A percentile compares a stretch with the other conserved stretches of the same genome.
Evolutionary conservation across 1,140 invertebrate genomes (phyloP).

Genomic region (Cataglyphis hispanica): DNA sequence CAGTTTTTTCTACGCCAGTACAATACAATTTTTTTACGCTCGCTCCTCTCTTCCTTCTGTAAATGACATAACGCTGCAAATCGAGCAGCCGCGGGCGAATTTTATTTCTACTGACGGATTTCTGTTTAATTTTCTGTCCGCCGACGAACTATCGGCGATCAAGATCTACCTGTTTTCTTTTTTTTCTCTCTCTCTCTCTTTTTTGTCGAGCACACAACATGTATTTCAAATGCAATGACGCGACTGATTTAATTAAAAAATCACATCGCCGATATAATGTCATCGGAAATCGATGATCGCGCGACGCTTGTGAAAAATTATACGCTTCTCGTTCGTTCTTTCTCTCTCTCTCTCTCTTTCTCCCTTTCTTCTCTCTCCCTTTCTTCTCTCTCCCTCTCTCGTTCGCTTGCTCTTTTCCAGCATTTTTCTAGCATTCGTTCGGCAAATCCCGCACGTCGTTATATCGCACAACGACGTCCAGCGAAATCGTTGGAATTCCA

Average conservation of each 20-base stretch:
- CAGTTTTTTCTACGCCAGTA: slow-evolving; percentile 1
- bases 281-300: slow-evolving; percentile 55
- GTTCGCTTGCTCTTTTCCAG: background rate
- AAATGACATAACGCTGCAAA: slow-evolving; percentile 33
- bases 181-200: background rate
- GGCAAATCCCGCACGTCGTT: slow-evolving; percentile 26
- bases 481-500: slow-evolving; percentile 52
- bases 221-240: slow-evolving; percentile 47
- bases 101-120: slow-evolving; percentile 56
- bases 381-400: background rate
- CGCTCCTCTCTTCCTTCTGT: slow-evolving; percentile 21
- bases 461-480: slow-evolving; percentile 44
- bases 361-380: no score
- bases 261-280: slow-evolving; percentile 37
- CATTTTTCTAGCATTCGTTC: slow-evolving; percentile 47
- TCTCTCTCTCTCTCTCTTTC: background rate
- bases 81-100: slow-evolving; percentile 45
- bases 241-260: slow-evolving; percentile 62
- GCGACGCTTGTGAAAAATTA: slow-evolving; percentile 37
- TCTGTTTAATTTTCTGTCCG: slow-evolving; percentile 46
- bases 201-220: slow-evolving; percentile 11
- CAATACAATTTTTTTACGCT: slow-evolving; percentile 34
- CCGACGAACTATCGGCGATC: slow-evolving; percentile 10
- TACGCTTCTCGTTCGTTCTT: background rate
- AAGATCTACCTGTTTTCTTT: background rate